phyloP scores from a whole-genome alignment of 2,888 invertebrate species.

The Eremobia ochroleuca region DNA sequence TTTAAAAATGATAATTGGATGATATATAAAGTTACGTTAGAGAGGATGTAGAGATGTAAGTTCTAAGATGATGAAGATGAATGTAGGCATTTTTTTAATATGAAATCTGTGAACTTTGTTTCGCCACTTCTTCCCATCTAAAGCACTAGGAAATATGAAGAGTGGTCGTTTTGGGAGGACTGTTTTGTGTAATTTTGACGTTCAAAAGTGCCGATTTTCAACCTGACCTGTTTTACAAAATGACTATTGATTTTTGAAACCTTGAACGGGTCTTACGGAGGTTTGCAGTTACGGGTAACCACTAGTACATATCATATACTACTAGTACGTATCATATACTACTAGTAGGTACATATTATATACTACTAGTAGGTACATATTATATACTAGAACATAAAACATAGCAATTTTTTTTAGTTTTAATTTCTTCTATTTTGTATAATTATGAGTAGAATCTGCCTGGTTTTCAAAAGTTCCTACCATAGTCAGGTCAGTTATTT shows the following conservation, averaged over 20 bases:
- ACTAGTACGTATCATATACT: too few species aligned
- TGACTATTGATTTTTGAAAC: neutral
- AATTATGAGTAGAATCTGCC: neutral
- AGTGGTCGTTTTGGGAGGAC: neutral
- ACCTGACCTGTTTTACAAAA: neutral
- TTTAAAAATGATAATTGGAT: neutral
- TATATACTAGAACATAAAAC: neutral
- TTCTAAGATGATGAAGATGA: neutral
- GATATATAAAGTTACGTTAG: neutral
- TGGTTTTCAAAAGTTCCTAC: neutral
- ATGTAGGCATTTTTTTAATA: neutral
- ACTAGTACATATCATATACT: neutral
- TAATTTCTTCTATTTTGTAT: neutral
- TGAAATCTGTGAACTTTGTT: neutral
- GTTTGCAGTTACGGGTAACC: neutral
- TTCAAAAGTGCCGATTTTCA: neutral
- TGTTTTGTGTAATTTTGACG: neutral
- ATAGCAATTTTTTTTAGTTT: neutral
- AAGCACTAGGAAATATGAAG: neutral
- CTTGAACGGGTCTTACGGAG: neutral
- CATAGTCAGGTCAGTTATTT: conserved; percentile 50
- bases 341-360: too few species aligned
- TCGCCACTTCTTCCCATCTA: neutral
- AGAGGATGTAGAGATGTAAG: neutral
- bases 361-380: neutral